These are phyloP conservation scores for Zeus faber DNA, from an alignment of 2,113 vertebrate genomes.

Conservation along the genomic window DNA sequence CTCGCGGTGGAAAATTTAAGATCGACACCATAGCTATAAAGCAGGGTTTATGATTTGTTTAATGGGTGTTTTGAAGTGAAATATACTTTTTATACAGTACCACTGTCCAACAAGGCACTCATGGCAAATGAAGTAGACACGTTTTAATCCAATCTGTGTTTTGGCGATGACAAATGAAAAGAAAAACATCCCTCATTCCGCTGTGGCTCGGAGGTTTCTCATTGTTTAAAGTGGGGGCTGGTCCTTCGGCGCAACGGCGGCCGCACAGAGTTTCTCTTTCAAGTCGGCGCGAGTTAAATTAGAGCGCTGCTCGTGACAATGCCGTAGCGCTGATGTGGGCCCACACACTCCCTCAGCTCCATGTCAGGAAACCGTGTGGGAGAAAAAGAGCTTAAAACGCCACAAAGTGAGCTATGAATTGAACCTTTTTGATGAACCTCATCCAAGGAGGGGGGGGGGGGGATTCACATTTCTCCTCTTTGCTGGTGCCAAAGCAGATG, in stretches of 20 bases:
- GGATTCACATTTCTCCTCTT: constrained; percentile 59
- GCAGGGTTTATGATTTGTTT: constrained; percentile 78
- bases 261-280: constrained; percentile 22
- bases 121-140: constrained; percentile 68
- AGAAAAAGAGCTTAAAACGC: constrained; percentile 26
- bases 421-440: constrained; percentile 61
- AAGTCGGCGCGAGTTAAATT: constrained; percentile 19
- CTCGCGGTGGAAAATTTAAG: constrained; percentile 76
- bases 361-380: constrained; percentile 3
- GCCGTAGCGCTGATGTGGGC: constrained; percentile 10
- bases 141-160: constrained; percentile 73
- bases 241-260: constrained; percentile 19
- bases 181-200: constrained; percentile 29
- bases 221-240: constrained; percentile 47
- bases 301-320: constrained; percentile 13
- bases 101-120: constrained; percentile 75
- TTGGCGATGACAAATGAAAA: constrained; percentile 58
- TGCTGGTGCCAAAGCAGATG: constrained; percentile 72
- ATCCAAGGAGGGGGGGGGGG: constrained; percentile 36
- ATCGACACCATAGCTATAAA: constrained; percentile 68
- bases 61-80: constrained; percentile 78
- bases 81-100: constrained; percentile 77
- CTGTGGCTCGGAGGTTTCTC: constrained; percentile 21
- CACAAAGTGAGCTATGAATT: constrained; percentile 39
- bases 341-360: constrained; percentile 7